Evolutionary conservation across 2,888 invertebrate genomes (phyloP).

Genomic region (Dicyrtomina minuta): DNA sequence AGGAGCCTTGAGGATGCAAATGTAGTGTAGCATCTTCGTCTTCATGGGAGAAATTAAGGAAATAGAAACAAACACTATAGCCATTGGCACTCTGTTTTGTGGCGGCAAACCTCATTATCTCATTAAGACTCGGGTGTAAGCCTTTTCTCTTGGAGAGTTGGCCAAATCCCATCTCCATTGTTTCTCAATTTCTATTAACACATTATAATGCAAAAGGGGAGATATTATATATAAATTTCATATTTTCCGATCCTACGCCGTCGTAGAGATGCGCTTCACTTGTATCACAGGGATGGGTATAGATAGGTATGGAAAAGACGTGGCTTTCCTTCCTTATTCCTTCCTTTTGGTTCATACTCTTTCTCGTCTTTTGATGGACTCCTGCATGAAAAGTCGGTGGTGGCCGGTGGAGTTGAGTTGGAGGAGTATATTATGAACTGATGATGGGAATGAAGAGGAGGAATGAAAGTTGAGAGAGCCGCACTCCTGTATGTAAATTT

Average conservation of each 20-base stretch:
- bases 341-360: neutral
- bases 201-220: neutral
- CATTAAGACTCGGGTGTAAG: conserved; percentile 25
- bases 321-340: neutral
- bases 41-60: too few relatives aligned
- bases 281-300: neutral
- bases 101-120: conserved; percentile 35
- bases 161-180: conserved; percentile 24
- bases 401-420: neutral
- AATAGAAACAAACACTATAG: neutral
- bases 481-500: neutral
- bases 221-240: neutral
- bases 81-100: neutral
- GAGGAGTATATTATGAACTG: neutral
- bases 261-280: too few relatives aligned
- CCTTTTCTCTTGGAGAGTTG: conserved; percentile 5
- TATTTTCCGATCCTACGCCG: too few relatives aligned
- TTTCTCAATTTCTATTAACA: conserved; percentile 26
- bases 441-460: neutral
- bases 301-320: neutral
- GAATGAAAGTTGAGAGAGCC: too few relatives aligned
- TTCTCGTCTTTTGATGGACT: neutral
- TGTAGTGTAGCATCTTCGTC: too few relatives aligned
- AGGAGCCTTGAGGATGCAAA: too few relatives aligned
- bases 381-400: neutral